Evolutionary conservation across 2,888 invertebrate species (phyloP).

Genomic region (Phytoseiulus persimilis): DNA sequence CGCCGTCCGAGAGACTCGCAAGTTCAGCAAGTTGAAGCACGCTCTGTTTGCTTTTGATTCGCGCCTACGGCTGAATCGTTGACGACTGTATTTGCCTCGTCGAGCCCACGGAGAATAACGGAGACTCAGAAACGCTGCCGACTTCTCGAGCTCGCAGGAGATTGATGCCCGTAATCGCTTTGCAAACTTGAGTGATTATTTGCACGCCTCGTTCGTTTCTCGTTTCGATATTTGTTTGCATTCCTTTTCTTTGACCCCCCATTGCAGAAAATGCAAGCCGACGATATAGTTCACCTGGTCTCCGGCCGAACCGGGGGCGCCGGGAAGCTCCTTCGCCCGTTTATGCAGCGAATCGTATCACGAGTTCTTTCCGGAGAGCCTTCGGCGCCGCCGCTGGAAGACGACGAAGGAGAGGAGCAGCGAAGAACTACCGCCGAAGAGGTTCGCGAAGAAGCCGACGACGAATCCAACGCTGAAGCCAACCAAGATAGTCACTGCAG

Average conservation of each 20-base stretch:
- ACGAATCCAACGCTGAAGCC: conserved; percentile 13
- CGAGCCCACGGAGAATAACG: no score
- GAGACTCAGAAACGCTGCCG: no score
- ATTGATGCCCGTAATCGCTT: no score
- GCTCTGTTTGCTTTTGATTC: no score
- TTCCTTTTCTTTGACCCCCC: neutral
- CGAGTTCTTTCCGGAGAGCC: neutral
- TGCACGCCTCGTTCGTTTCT: neutral
- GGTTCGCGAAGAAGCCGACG: conserved; percentile 20
- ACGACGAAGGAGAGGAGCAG: no score
- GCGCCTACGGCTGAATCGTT: no score
- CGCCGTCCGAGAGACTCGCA: no score
- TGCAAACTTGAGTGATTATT: no score
- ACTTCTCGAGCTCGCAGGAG: no score
- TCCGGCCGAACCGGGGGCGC: conserved; percentile 8
- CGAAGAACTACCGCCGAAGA: conserved; percentile 6
- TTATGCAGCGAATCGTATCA: neutral
- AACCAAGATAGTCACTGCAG: neutral
- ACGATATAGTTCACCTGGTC: conserved; percentile 19
- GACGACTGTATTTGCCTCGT: no score
- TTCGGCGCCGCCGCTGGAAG: neutral
- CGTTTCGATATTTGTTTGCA: neutral
- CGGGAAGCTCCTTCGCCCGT: neutral
- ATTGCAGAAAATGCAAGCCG: conserved; percentile 17
- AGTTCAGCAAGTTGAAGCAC: no score